These are phyloP conservation scores for Euleptes europaea DNA, from an alignment of 2,113 vertebrate species.

Conservation along the genomic window DNA sequence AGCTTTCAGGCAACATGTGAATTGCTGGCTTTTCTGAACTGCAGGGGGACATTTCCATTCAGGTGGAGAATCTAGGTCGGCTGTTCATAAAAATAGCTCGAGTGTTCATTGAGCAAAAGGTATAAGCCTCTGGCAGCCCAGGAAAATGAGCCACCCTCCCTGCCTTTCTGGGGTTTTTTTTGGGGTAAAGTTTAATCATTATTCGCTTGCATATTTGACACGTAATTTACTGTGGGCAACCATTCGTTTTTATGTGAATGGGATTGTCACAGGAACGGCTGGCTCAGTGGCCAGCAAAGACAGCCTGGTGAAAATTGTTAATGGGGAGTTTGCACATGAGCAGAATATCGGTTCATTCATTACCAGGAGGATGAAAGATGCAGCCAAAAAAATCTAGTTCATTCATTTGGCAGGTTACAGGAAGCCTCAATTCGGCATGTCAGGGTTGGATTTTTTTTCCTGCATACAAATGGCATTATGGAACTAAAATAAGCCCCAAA, in stretches of 20 bases:
- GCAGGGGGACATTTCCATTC: slow-evolving; percentile 58
- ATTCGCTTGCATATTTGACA: slow-evolving; percentile 27
- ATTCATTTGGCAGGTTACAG: background rate
- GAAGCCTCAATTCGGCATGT: background rate
- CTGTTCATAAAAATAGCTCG: slow-evolving; percentile 51
- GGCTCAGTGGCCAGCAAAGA: background rate
- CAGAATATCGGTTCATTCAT: background rate
- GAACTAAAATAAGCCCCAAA: background rate
- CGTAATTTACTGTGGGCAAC: slow-evolving; percentile 31
- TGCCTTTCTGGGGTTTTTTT: background rate
- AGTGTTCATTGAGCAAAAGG: slow-evolving; percentile 27
- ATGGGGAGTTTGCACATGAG: slow-evolving; percentile 10
- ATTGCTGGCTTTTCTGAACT: slow-evolving; percentile 44
- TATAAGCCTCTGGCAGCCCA: slow-evolving; percentile 1
- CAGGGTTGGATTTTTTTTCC: background rate
- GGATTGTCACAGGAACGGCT: background rate
- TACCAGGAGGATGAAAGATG: background rate
- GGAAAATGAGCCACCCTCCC: fast-evolving
- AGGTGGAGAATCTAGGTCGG: slow-evolving; percentile 72
- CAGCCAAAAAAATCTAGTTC: background rate
- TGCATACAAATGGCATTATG: background rate
- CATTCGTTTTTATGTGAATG: slow-evolving; percentile 10
- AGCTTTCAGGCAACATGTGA: slow-evolving; percentile 14
- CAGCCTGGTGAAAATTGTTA: slow-evolving; percentile 19
- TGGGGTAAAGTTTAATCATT: slow-evolving; percentile 27